phyloP scores from a whole-genome alignment of 2,113 vertebrate genomes.

The Euleptes europaea region DNA sequence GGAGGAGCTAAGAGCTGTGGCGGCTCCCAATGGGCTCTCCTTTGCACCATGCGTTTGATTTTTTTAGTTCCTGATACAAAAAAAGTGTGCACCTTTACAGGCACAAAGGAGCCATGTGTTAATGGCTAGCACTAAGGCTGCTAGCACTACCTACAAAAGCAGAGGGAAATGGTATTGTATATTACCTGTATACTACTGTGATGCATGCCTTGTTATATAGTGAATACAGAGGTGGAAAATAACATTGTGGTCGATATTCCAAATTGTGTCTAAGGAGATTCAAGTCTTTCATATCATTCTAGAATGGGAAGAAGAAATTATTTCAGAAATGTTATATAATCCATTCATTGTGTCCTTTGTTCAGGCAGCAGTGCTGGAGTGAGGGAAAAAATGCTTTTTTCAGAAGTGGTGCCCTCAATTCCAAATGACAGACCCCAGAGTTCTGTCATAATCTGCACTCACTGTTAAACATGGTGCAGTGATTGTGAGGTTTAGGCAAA shows the following conservation, averaged over 20 bases:
- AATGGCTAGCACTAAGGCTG: too few relatives aligned
- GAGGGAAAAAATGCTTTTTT: neutral
- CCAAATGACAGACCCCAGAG: neutral
- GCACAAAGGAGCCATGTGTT: too few relatives aligned
- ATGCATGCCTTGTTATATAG: neutral
- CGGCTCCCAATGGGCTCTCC: too few relatives aligned
- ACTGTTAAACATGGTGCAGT: neutral
- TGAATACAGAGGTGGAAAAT: neutral
- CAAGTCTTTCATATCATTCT: neutral
- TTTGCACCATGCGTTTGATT: too few relatives aligned
- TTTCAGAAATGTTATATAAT: slow-evolving; percentile 5
- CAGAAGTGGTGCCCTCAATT: neutral
- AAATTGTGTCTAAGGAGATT: neutral
- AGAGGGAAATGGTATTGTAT: neutral
- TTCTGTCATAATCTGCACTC: neutral
- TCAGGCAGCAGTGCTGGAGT: neutral
- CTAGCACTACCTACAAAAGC: too few relatives aligned
- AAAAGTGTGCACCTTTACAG: too few relatives aligned
- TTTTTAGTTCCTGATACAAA: too few relatives aligned
- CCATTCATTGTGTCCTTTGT: neutral
- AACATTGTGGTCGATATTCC: neutral
- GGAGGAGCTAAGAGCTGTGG: too few relatives aligned
- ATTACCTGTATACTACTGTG: neutral
- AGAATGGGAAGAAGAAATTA: neutral
- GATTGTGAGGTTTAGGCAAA: neutral